Percentiles rank a stretch among this genome's conserved stretches.
Conservation (phyloP, 1,140 invertebrate genomes). For the Drosophila willistoni region DNA sequence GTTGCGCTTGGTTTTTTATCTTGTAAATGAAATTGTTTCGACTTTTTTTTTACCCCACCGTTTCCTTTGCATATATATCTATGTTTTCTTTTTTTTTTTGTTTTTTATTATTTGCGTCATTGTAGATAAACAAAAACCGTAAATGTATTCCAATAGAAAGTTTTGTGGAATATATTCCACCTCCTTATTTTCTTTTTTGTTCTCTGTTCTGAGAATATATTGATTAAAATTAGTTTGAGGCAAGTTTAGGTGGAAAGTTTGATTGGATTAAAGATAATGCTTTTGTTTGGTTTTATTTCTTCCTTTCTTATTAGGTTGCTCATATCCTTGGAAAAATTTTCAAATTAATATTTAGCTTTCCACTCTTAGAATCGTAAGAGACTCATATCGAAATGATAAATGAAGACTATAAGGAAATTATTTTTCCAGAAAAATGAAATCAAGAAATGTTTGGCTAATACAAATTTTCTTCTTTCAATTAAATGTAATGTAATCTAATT, state of each 20-base stretch:
- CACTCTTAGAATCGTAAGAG: too few relatives aligned
- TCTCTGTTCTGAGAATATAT: conserved; percentile 21
- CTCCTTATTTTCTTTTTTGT: conserved; percentile 2
- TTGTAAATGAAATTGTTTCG: conserved; percentile 17
- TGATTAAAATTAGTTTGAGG: conserved; percentile 27
- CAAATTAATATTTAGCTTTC: too few relatives aligned
- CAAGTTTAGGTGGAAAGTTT: background rate
- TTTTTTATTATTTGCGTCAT: conserved; percentile 20
- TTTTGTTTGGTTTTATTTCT: background rate
- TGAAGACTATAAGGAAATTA: too few relatives aligned
- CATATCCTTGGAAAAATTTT: background rate
- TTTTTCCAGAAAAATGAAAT: too few relatives aligned
- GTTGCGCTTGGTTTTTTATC: conserved; percentile 33
- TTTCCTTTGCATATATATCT: background rate
- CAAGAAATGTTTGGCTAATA: too few relatives aligned
- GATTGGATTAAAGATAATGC: background rate
- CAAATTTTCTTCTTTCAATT: too few relatives aligned
- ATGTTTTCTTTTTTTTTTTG: conserved; percentile 1
- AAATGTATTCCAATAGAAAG: conserved; percentile 43
- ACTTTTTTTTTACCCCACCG: background rate
- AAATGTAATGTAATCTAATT: too few relatives aligned
- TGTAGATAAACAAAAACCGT: background rate
- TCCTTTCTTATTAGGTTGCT: too few relatives aligned
- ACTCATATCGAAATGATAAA: too few relatives aligned
- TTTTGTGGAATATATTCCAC: conserved; percentile 18